Conservation (phyloP, 2,113 vertebrate species). For the Platichthys flesus region DNA sequence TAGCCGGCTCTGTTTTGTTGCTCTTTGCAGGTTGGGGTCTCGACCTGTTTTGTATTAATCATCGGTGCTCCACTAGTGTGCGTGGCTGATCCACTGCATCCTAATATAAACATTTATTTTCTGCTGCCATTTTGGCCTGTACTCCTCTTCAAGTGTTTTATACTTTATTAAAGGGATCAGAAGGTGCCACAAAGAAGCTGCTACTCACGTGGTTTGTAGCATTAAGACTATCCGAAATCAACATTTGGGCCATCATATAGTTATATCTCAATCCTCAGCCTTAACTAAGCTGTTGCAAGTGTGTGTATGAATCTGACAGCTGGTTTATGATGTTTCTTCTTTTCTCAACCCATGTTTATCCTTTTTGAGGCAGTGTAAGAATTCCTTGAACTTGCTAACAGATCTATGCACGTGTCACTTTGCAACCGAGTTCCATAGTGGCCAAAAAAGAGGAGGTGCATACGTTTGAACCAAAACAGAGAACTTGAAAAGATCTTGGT, state of each 20-base stretch:
- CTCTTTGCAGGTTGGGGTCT: not conserved
- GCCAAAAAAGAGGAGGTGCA: slow-evolving; percentile 40
- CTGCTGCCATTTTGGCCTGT: slow-evolving; percentile 10
- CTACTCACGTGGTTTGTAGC: slow-evolving; percentile 19
- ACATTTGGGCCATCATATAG: not conserved
- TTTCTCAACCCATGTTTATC: slow-evolving; percentile 6
- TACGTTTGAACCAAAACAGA: slow-evolving; percentile 12
- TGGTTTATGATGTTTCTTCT: not conserved
- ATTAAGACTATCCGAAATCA: not conserved
- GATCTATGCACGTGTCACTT: slow-evolving; percentile 72
- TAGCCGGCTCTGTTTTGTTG: not conserved
- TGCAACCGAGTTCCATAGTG: slow-evolving; percentile 48
- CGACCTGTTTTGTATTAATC: slow-evolving; percentile 33
- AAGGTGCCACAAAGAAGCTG: slow-evolving; percentile 26
- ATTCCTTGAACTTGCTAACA: slow-evolving; percentile 39
- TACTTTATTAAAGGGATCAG: slow-evolving; percentile 38
- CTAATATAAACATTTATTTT: not conserved
- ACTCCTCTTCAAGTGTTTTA: slow-evolving; percentile 20
- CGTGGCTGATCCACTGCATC: slow-evolving; percentile 7
- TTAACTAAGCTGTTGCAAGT: slow-evolving; percentile 44
- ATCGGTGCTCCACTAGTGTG: slow-evolving; percentile 34
- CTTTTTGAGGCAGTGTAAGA: slow-evolving; percentile 1
- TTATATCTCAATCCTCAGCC: slow-evolving; percentile 49
- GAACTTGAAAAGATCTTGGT: slow-evolving; percentile 24
- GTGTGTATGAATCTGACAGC: slow-evolving; percentile 23